phyloP scores from a whole-genome alignment of 1,140 invertebrate genomes.

The Euborellia annulipes region DNA sequence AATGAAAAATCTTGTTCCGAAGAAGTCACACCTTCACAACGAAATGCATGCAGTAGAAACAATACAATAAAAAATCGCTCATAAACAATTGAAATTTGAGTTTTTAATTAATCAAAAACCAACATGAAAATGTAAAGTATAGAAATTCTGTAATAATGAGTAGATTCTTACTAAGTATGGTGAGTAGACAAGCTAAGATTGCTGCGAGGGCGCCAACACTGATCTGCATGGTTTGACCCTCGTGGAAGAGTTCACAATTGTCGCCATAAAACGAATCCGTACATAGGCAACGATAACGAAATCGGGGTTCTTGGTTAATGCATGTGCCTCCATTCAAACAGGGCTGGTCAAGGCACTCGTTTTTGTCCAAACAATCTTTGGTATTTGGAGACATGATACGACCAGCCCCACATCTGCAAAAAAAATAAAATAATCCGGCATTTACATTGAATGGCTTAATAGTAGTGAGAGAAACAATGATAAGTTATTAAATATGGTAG shows the following conservation, averaged over 20 bases:
- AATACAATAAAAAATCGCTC: no score
- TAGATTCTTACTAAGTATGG: slow-evolving; percentile 40
- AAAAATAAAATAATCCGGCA: neutral
- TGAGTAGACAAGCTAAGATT: slow-evolving; percentile 42
- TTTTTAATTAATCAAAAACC: no score
- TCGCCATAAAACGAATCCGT: slow-evolving; percentile 44
- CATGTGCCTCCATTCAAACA: slow-evolving; percentile 42
- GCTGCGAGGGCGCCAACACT: slow-evolving; percentile 43
- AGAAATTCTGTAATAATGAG: no score
- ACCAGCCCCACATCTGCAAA: slow-evolving; percentile 37
- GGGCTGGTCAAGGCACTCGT: slow-evolving; percentile 42
- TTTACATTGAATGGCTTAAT: no score
- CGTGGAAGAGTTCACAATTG: slow-evolving; percentile 42
- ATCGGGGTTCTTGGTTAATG: slow-evolving; percentile 35
- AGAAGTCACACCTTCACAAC: no score
- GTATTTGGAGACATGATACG: slow-evolving; percentile 38
- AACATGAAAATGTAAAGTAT: neutral
- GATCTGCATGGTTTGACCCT: slow-evolving; percentile 40
- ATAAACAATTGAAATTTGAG: no score
- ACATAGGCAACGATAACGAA: slow-evolving; percentile 37
- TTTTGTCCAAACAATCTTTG: slow-evolving; percentile 39
- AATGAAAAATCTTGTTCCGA: no score
- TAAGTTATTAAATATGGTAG: no score
- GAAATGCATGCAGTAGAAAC: no score
- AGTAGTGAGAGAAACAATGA: no score